phyloP scores from a whole-genome alignment of 2,888 invertebrate species.

The Andrena fulva region DNA sequence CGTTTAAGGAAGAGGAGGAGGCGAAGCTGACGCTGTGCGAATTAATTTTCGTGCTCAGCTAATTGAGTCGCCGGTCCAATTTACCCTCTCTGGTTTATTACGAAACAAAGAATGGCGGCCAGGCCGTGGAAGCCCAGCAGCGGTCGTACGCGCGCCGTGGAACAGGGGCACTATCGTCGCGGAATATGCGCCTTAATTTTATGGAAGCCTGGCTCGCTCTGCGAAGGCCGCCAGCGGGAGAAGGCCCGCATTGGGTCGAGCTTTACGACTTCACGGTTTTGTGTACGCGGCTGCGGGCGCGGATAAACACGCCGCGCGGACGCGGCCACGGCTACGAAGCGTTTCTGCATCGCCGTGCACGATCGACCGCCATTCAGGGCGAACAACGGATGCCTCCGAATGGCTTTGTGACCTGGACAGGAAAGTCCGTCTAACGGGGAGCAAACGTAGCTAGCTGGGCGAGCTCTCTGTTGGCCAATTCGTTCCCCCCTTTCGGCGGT shows the following conservation, averaged over 20 bases:
- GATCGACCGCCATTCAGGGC: slow-evolving; percentile 18
- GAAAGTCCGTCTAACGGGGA: slow-evolving; percentile 2
- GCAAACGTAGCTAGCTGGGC: slow-evolving; percentile 8
- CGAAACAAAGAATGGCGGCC: slow-evolving; percentile 36
- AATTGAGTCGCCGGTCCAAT: slow-evolving; percentile 44
- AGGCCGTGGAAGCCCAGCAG: slow-evolving; percentile 8
- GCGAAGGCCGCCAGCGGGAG: not conserved
- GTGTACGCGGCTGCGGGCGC: slow-evolving; percentile 27
- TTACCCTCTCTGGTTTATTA: slow-evolving; percentile 39
- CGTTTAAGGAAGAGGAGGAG: slow-evolving; percentile 1
- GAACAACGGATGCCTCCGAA: slow-evolving; percentile 20
- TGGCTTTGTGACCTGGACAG: slow-evolving; percentile 24
- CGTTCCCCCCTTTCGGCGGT: not conserved
- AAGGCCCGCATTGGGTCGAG: slow-evolving; percentile 27
- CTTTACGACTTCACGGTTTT: slow-evolving; percentile 58
- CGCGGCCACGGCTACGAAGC: slow-evolving; percentile 10
- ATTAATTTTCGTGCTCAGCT: slow-evolving; percentile 40
- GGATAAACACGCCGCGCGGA: slow-evolving; percentile 52
- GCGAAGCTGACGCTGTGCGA: slow-evolving; percentile 13
- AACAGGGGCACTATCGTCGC: not conserved
- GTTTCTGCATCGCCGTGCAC: slow-evolving; percentile 3
- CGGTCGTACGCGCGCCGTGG: not conserved
- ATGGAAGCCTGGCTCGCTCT: slow-evolving; percentile 11
- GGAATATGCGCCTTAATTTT: slow-evolving; percentile 42
- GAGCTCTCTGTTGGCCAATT: slow-evolving; percentile 2